Evolutionary conservation across 2,888 invertebrate species (phyloP), one percentile per base, ranked within the genome.

Genomic region (Tetragonisca angustula): DNA sequence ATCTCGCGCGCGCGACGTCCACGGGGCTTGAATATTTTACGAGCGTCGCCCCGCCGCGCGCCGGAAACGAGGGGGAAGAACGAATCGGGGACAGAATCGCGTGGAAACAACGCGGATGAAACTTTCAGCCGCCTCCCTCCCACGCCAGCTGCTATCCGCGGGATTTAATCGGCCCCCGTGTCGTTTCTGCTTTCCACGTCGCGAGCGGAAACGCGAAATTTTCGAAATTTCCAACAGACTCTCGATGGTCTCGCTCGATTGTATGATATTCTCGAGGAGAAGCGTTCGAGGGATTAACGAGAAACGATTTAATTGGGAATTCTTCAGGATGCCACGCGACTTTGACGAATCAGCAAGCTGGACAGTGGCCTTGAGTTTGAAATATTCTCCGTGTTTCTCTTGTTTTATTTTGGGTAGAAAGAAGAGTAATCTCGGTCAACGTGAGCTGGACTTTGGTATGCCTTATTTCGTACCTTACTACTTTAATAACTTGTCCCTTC

Each of bases 21-120:
- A 76, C 36, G 54, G 19, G 32, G 65, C 43, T 72, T 64, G 71
- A 78, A 78, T 72, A 72, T 72, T 74, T 74, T 79, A 84, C 61
- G 73, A 76, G 73, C 71, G 54, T 62, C 65, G 73, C 61, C 6
- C 75, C 32, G 32, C 32, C 32, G 32, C 32, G 32, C 32, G 13
- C 21, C 21, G 43, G 50, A 43, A 24, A 54, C 19, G 50, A 24
- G 17, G 4, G 49, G 65, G 15, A 2, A 11, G 43, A 43, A 59
- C 17, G 74, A 68, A 15, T 24, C 50, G 27, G 67, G 68, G 27
- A 27, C 6, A 11, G 56, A 49, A 79, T 62, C 32, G 21, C 27
- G 36, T 59, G 65, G 69, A 62, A 70, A 73, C 64, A 56, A 65
- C 73, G 49, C 13, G 64, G 72, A 17, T n/a, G 61, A 73, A 76